Evolutionary conservation across 1,140 invertebrate species (phyloP).

Genomic region (Pogonognathellus flavescens): DNA sequence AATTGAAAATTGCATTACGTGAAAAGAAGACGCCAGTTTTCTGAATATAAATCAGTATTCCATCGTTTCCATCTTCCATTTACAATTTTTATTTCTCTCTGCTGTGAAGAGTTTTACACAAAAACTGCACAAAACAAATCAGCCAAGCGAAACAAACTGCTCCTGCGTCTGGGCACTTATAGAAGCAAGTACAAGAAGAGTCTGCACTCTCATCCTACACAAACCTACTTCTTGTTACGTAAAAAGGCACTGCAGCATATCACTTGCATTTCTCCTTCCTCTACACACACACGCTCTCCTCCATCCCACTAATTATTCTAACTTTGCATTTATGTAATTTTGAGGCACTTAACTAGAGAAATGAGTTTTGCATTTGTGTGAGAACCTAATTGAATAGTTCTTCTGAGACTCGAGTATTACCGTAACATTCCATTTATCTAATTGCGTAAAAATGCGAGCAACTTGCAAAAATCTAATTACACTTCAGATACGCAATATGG

Average conservation of each 20-base stretch:
- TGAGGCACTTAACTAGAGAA: background rate
- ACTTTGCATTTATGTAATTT: background rate
- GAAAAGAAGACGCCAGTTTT: background rate
- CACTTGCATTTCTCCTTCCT: slow-evolving; percentile 3
- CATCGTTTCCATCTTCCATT: too few species aligned
- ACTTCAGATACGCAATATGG: background rate
- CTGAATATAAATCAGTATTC: background rate
- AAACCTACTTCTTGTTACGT: background rate
- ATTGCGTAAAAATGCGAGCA: background rate
- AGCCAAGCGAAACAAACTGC: background rate
- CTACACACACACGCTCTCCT: background rate
- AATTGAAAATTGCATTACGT: background rate
- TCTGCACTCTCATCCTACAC: too few species aligned
- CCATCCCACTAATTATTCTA: background rate
- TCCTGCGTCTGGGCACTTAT: too few species aligned
- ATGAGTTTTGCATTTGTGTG: background rate
- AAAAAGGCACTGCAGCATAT: slow-evolving; percentile 14
- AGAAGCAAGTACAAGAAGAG: too few species aligned
- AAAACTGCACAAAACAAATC: slow-evolving; percentile 1
- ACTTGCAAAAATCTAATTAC: slow-evolving; percentile 4
- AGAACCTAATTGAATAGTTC: background rate
- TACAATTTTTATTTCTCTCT: too few species aligned
- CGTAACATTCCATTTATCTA: background rate
- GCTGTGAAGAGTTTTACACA: background rate
- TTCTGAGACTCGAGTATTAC: background rate